Evolutionary conservation across 1,140 invertebrate genomes (phyloP), one percentile per base, ranked within the genome.

Genomic region (Tetraneura akinire): DNA sequence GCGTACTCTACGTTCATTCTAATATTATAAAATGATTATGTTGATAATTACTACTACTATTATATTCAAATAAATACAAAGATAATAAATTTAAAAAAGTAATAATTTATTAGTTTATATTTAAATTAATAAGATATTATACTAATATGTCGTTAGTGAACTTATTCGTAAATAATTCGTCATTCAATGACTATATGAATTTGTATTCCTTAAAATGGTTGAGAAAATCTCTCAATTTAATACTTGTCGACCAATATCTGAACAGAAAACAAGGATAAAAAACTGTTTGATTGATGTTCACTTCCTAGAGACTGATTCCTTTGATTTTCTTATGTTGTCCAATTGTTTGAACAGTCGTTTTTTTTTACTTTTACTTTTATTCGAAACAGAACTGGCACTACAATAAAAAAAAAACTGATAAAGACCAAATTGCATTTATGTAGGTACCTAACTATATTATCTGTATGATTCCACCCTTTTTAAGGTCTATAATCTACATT

Each of bases 221-320:
- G 51, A 53, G 18, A 13, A 29, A 57, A 5, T 10, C 29, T 51
- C 16, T 53, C 32, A 55, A 9, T 18, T 13, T 76, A 76, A 76
- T 76, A 51, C 57, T 76, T 76, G 57, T 57, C 51, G 49, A 57
- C 29, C 51, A 51, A 76, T 57, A 55, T 57, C 16, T 76, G 51
- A 57, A 57, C 71, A 11, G 6, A 14, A n/a, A 42, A 51, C 18
- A 10, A 57, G n/a, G 71, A 51, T 21, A 45, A 49, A 71, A 32
- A 73, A 73, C 29, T 13, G 51, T 76, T 78, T 62, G 74, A 78
- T 78, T 78, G 74, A 78, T 78, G 74, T 45, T 60, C 55, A 62
- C 55, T 21, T 23, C 29, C 37, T 57, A 60, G 10, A 57, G 16
- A 14, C 32, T 9, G 18, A 62, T 21, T 78, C 21, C 11, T 60